A percentile compares a stretch with the other conserved stretches of the same genome.
These are phyloP conservation scores for Thaleichthys pacificus DNA, from an alignment of 2,797 vertebrate species.

Conservation along the genomic window DNA sequence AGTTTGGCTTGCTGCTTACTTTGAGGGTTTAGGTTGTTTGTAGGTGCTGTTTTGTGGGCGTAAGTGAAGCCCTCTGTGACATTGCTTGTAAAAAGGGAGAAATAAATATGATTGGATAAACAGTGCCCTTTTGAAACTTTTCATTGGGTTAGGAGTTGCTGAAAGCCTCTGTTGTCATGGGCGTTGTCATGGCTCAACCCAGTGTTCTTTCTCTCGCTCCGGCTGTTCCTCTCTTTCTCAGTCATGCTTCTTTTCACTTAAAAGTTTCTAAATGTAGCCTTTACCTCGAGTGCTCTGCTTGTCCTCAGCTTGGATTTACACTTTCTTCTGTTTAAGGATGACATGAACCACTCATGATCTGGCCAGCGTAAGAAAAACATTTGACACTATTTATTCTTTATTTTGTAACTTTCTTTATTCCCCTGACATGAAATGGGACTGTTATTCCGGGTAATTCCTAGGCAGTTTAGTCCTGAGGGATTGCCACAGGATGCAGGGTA, in stretches of 20 bases:
- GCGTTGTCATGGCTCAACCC: neutral
- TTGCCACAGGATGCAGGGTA: slow-evolving; percentile 50
- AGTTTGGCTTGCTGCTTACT: neutral
- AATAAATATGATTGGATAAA: no score
- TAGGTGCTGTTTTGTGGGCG: no score
- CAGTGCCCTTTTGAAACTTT: neutral
- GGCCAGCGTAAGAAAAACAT: no score
- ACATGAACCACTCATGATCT: no score
- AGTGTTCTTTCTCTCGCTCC: slow-evolving; percentile 1
- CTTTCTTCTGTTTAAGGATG: no score
- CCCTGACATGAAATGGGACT: neutral
- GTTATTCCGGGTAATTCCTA: neutral
- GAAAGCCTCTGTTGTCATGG: neutral
- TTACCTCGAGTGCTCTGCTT: no score
- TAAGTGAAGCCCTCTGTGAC: no score
- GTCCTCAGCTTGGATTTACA: no score
- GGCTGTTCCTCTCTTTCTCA: neutral
- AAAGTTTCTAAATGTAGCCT: no score
- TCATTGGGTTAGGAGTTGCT: neutral
- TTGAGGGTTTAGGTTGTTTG: no score
- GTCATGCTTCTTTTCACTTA: neutral
- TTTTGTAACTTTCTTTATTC: neutral
- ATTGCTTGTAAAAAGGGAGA: no score
- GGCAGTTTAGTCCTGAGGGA: slow-evolving; percentile 33
- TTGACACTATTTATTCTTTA: no score